phyloP scores from a whole-genome alignment of 2,113 vertebrate genomes.

The Rhineura floridana region DNA sequence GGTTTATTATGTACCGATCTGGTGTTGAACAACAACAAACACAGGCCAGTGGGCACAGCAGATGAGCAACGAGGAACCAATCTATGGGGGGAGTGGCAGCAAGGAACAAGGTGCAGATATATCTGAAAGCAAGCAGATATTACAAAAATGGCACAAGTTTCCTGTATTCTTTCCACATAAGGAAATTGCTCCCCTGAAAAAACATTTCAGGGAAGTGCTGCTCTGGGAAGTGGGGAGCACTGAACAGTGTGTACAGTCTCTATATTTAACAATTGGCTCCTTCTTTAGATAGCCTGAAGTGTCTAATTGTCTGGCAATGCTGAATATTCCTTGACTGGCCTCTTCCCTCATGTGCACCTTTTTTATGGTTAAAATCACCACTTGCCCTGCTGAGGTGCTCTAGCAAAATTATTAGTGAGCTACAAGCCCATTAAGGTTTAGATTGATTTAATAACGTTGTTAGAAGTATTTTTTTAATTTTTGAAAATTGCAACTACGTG shows the following conservation, averaged over 20 bases:
- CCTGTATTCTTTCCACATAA: neutral
- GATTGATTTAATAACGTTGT: neutral
- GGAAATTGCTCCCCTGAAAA: neutral
- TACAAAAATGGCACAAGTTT: neutral
- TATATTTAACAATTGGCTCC: neutral
- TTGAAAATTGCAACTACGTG: neutral
- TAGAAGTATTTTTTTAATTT: conserved; percentile 9
- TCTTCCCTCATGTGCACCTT: neutral
- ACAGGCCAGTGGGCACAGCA: too few species aligned
- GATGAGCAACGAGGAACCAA: too few species aligned
- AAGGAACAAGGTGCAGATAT: too few species aligned
- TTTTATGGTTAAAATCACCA: neutral
- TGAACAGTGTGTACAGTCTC: neutral
- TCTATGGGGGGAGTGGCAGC: too few species aligned
- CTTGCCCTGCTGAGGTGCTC: neutral
- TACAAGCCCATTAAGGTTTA: neutral
- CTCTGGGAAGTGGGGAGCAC: neutral
- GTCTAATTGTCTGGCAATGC: neutral
- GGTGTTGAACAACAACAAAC: too few species aligned
- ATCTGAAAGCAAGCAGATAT: neutral
- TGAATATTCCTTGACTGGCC: neutral
- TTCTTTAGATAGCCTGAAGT: neutral
- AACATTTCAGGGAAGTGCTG: neutral
- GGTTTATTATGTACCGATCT: too few species aligned
- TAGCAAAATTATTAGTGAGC: neutral